phyloP scores from a whole-genome alignment of 2,888 invertebrate species.

The Acrobasis consociella region DNA sequence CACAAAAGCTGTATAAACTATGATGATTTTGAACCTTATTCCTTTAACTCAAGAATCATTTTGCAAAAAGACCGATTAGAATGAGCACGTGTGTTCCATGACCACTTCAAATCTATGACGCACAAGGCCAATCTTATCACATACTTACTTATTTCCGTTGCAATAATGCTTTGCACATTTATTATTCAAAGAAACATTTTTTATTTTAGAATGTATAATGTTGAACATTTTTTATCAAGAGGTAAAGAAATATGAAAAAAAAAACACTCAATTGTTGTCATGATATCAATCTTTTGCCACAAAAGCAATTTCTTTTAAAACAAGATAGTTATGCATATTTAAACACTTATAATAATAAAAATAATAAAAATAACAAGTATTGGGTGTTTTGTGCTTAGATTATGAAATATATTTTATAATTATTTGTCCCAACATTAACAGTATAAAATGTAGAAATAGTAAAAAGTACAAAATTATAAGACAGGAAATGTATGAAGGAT shows the following conservation, averaged over 20 bases:
- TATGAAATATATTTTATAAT: neutral
- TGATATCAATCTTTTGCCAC: too few species aligned
- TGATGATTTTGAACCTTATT: neutral
- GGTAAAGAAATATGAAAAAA: too few species aligned
- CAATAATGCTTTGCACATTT: neutral
- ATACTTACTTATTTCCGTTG: neutral
- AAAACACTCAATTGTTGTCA: too few species aligned
- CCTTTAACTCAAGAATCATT: neutral
- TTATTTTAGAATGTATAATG: neutral
- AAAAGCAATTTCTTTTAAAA: too few species aligned
- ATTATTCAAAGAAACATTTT: neutral
- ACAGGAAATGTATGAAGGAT: slow-evolving; percentile 30
- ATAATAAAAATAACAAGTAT: too few species aligned
- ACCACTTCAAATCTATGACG: neutral
- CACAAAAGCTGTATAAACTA: neutral
- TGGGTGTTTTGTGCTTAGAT: neutral
- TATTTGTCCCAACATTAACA: neutral
- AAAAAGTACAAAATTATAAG: neutral
- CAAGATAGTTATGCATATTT: too few species aligned
- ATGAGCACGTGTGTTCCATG: neutral
- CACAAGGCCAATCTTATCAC: neutral
- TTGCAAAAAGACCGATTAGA: neutral
- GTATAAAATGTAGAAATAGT: neutral
- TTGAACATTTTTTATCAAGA: too few species aligned
- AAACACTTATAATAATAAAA: too few species aligned